Percentiles rank a stretch among this genome's conserved stretches.
Evolutionary conservation across 2,113 vertebrate species (phyloP).

Genomic region (Pangasianodon hypophthalmus): DNA sequence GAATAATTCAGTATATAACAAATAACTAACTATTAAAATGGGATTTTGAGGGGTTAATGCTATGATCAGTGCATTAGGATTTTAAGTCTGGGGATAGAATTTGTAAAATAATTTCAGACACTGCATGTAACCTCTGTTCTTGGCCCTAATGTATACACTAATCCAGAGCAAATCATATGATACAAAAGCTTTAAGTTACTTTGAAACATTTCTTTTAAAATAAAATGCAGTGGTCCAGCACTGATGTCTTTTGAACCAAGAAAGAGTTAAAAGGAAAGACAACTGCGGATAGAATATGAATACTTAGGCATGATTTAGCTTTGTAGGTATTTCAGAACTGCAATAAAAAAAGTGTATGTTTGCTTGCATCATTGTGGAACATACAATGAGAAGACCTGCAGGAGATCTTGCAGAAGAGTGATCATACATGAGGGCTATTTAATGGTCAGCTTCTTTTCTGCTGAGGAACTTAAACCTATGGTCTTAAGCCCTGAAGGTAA

Average conservation of each 20-base stretch:
- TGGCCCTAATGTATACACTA: constrained; percentile 11
- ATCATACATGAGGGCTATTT: neutral
- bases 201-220: neutral
- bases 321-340: neutral
- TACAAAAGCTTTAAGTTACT: neutral
- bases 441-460: neutral
- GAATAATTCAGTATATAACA: neutral
- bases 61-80: neutral
- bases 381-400: neutral
- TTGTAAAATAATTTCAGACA: neutral
- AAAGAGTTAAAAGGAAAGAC: neutral
- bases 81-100: neutral
- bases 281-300: neutral
- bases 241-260: neutral
- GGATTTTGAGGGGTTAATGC: neutral
- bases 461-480: neutral
- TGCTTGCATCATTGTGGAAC: neutral
- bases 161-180: neutral
- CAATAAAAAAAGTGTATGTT: neutral
- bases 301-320: neutral
- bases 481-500: neutral
- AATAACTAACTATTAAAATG: neutral
- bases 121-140: neutral
- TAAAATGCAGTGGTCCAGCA: neutral
- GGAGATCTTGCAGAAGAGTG: neutral